Evolutionary conservation across 1,140 invertebrate genomes (phyloP).

Genomic region (Drosophila trapezifrons): DNA sequence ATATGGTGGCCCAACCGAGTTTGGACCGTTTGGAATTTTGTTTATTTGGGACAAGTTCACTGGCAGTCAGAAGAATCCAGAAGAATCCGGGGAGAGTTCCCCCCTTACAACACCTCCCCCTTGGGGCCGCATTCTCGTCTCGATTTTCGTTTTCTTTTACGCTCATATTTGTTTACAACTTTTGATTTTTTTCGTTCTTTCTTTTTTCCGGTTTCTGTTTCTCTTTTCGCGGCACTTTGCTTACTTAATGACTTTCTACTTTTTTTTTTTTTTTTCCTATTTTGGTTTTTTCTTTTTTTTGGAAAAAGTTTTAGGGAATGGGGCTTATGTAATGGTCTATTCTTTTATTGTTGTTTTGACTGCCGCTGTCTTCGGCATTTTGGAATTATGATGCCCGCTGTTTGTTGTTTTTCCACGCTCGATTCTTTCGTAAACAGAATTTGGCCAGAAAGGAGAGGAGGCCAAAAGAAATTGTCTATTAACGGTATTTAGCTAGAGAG

Average conservation of each 20-base stretch:
- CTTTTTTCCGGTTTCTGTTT: constrained; percentile 59
- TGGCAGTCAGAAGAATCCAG: constrained; percentile 45
- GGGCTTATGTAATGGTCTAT: constrained; percentile 57
- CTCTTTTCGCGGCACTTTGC: constrained; percentile 46
- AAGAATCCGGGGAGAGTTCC: constrained; percentile 17
- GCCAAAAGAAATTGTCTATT: constrained; percentile 38
- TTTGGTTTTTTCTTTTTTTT: constrained; percentile 1
- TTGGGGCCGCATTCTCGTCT: background rate
- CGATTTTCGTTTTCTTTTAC: constrained; percentile 75
- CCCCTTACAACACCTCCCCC: constrained; percentile 21
- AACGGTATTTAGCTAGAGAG: constrained; percentile 63
- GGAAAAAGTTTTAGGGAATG: constrained; percentile 17
- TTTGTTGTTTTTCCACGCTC: constrained; percentile 30
- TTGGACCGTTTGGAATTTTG: constrained; percentile 69
- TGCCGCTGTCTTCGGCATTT: constrained; percentile 34
- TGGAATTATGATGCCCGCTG: constrained; percentile 31
- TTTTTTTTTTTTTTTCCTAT: constrained; percentile 35
- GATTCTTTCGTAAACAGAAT: constrained; percentile 63
- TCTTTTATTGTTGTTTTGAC: constrained; percentile 37
- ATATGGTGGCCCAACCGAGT: constrained; percentile 54
- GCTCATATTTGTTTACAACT: constrained; percentile 62
- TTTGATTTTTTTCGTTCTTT: constrained; percentile 63
- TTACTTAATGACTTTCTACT: constrained; percentile 54
- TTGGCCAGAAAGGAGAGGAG: constrained; percentile 32
- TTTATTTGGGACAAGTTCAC: constrained; percentile 79